Percentiles rank a stretch among this genome's conserved stretches.
Conservation (phyloP, 2,888 invertebrate species). For the Ryuthela nishihirai region DNA sequence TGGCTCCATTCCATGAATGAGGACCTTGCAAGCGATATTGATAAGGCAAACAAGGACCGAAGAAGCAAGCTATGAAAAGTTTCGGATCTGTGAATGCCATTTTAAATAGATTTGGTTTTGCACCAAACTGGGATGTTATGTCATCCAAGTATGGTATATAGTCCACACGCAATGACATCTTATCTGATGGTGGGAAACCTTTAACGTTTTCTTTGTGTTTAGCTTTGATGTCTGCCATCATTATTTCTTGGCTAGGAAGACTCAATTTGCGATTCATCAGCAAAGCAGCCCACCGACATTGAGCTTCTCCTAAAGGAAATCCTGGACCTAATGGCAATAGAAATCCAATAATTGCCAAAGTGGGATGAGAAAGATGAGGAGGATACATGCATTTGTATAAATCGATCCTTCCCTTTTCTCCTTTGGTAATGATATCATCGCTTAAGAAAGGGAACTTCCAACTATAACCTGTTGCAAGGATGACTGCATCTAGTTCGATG, state of each 20-base stretch:
- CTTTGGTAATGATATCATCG: constrained; percentile 34
- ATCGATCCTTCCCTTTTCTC: constrained; percentile 11
- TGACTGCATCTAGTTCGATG: constrained; percentile 48
- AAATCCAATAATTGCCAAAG: constrained; percentile 44
- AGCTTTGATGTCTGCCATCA: constrained; percentile 10
- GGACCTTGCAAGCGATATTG: constrained; percentile 51
- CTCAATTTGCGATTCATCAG: constrained; percentile 16
- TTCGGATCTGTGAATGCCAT: constrained; percentile 44
- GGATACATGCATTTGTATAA: constrained; percentile 44
- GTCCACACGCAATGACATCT: constrained; percentile 36
- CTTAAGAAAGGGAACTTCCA: constrained; percentile 50
- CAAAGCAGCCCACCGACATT: constrained; percentile 32
- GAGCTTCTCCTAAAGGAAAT: constrained; percentile 40
- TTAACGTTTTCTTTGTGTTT: background rate
- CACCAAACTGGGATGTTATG: constrained; percentile 51
- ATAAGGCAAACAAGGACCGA: constrained; percentile 48
- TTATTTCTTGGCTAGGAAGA: constrained; percentile 10
- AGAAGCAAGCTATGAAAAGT: constrained; percentile 44
- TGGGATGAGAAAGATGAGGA: constrained; percentile 41
- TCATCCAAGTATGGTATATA: constrained; percentile 51
- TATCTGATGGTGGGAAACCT: constrained; percentile 6
- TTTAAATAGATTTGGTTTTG: constrained; percentile 49
- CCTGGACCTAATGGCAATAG: constrained; percentile 39
- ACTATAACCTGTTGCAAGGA: constrained; percentile 49
- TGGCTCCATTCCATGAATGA: constrained; percentile 51